Evolutionary conservation across 2,797 vertebrate species (phyloP).

Genomic region (Acanthurus leucopareius): DNA sequence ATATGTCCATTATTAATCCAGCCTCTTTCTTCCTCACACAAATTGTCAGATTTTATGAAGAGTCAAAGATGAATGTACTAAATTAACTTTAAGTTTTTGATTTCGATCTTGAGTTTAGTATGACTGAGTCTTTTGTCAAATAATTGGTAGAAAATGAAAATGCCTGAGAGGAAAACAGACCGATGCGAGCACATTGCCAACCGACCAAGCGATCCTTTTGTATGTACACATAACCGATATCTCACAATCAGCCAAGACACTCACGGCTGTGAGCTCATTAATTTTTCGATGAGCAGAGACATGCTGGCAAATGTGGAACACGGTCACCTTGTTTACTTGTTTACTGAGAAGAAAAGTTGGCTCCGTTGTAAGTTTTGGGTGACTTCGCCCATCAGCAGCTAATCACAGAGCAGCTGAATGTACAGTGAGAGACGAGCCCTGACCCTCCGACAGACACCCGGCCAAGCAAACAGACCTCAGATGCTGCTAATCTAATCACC

Average conservation of each 20-base stretch:
- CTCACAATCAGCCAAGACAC: conserved; percentile 40
- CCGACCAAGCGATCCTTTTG: conserved; percentile 27
- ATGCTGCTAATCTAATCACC: conserved; percentile 76
- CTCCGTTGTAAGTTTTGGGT: conserved; percentile 58
- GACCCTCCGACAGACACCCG: conserved; percentile 57
- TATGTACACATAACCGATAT: conserved; percentile 20
- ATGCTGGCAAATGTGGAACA: conserved; percentile 66
- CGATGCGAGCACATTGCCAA: conserved; percentile 33
- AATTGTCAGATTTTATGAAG: background rate
- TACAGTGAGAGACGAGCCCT: conserved; percentile 62
- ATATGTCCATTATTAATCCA: too few species aligned
- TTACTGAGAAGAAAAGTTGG: conserved; percentile 69
- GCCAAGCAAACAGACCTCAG: conserved; percentile 58
- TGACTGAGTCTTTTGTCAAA: conserved; percentile 5
- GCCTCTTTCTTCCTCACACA: background rate
- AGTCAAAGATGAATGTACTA: background rate
- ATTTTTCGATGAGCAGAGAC: conserved; percentile 50
- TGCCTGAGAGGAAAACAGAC: conserved; percentile 1
- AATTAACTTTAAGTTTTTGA: background rate
- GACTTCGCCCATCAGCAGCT: conserved; percentile 68
- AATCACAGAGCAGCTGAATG: conserved; percentile 65
- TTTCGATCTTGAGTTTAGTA: background rate
- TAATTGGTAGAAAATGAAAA: conserved; percentile 25
- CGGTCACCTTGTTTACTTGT: conserved; percentile 78
- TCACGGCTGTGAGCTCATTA: conserved; percentile 57